Percentiles rank a stretch among this genome's conserved stretches.
phyloP scores from a whole-genome alignment of 2,888 invertebrate genomes.

The Heliothis peltigera region DNA sequence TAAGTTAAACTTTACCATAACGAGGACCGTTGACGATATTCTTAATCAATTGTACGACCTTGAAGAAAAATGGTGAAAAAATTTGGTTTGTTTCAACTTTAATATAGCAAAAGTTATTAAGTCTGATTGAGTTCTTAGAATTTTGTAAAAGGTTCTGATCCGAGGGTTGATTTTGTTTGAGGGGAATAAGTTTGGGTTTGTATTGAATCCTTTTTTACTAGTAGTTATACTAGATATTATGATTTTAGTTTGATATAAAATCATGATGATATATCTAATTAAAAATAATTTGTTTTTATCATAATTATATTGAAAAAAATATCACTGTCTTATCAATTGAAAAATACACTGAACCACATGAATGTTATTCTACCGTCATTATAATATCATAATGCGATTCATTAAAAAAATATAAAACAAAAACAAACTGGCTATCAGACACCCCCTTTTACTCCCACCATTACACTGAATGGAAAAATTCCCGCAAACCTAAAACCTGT shows the following conservation, averaged over 20 bases:
- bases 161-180: not conserved
- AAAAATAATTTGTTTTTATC: no score
- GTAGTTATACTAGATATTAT: no score
- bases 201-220: no score
- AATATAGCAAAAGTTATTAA: slow-evolving; percentile 21
- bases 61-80: slow-evolving; percentile 35
- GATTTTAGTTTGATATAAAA: no score
- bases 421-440: not conserved
- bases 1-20: slow-evolving; percentile 60
- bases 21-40: slow-evolving; percentile 56
- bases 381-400: no score
- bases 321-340: no score
- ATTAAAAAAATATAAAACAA: not conserved
- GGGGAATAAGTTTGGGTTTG: not conserved
- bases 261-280: no score
- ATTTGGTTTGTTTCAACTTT: slow-evolving; percentile 23
- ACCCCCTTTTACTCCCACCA: not conserved
- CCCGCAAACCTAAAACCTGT: not conserved
- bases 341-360: no score
- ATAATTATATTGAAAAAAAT: no score
- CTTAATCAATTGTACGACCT: slow-evolving; percentile 54
- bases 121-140: slow-evolving; percentile 35
- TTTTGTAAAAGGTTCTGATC: slow-evolving; percentile 13
- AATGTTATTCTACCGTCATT: no score
- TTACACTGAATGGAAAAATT: not conserved